These are phyloP conservation scores for Sebastes minor DNA, from an alignment of 2,797 vertebrate species.

Conservation along the genomic window DNA sequence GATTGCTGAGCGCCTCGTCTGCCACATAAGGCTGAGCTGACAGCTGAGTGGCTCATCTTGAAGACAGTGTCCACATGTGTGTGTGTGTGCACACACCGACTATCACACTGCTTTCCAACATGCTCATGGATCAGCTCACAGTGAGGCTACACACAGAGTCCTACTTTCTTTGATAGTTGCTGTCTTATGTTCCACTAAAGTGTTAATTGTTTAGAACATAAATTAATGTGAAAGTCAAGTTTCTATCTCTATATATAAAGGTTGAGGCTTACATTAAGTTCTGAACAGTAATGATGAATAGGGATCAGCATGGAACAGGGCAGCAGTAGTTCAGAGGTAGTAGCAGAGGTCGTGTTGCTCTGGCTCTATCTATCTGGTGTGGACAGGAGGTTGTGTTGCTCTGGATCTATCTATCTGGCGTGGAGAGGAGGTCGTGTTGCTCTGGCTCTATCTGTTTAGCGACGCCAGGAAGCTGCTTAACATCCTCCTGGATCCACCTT, in stretches of 20 bases:
- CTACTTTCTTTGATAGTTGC: neutral
- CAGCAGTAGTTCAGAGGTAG: too few species aligned
- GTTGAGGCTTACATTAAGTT: neutral
- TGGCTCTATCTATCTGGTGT: too few species aligned
- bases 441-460: too few species aligned
- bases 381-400: too few species aligned
- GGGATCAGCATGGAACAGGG: neutral
- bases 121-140: conserved; percentile 44
- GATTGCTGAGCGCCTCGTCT: conserved; percentile 82
- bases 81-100: neutral
- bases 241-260: neutral
- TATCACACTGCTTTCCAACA: conserved; percentile 21
- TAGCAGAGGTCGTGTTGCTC: too few species aligned
- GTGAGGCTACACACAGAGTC: neutral
- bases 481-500: too few species aligned
- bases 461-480: too few species aligned
- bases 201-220: neutral
- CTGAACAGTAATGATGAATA: neutral
- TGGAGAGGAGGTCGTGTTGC: too few species aligned
- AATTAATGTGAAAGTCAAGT: neutral
- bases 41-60: conserved; percentile 70
- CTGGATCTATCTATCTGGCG: too few species aligned
- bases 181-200: neutral
- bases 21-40: conserved; percentile 66
- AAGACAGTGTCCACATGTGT: conserved; percentile 21